Evolutionary conservation across 92 coral and sea anemone species (phyloP), one percentile per base, ranked within the genome.

Genomic region (Parazoanthus atlanticus): DNA sequence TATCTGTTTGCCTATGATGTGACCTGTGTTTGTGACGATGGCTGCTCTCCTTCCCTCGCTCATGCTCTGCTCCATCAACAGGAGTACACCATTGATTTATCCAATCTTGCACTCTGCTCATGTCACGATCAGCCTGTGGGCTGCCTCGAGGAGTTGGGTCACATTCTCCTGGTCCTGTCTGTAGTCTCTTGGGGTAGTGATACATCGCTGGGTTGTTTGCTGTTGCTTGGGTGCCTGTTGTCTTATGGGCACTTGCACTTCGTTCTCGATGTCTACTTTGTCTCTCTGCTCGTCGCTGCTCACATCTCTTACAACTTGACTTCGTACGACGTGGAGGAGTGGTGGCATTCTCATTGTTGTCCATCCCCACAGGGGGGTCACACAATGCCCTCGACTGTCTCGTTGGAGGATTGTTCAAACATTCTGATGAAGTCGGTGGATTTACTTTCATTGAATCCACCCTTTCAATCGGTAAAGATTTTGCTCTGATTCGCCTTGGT

Each of bases 101-200:
- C 98, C 96, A 95, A 13, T 92, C 94, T 82, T 90, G 91, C 8
- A 95, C 98, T 74, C 93, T 80, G 81, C 81, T 88, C 93, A 95
- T 86, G 31, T 95, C 96, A 13, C 21, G 58, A 52, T 52, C 58
- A 25, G 72, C 73, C 30, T 91, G 86, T 43, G 83, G 86, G 33
- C 85, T 86, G 28, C 93, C 86, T 41, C 88, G 89, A 58, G 93
- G 90, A 0, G 43, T 29, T 16, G 98, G 93, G 66, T 89, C 81
- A 77, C 99, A 94, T 66, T 96, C 99, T 25, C 99, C 99, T 1
- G 99, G 99, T 19, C 97, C 98, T 54, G 99, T 97, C 86, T 95
- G 97, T 94, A 91, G 91, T 58, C 99, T 91, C 78, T 92, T 92
- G 19, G 98, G 98, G 86, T 92, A 92, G 78, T 88, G 91, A 65